Conservation (phyloP, 2,888 invertebrate species). For the Empis stercorea region DNA sequence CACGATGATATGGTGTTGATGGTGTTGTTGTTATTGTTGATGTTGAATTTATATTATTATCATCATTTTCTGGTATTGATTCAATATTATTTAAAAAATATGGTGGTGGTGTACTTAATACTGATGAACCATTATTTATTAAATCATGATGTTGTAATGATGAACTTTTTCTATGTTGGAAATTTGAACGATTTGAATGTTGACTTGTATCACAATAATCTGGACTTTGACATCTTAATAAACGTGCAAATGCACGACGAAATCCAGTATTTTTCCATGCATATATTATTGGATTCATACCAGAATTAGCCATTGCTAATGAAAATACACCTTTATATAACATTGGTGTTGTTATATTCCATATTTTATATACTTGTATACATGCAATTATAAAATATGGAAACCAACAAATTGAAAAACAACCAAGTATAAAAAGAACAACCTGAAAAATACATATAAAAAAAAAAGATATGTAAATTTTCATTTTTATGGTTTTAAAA, state of each 20-base stretch:
- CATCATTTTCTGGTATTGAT: neutral
- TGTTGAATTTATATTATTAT: neutral
- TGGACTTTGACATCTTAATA: conserved; percentile 52
- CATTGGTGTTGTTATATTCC: conserved; percentile 40
- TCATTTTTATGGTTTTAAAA: neutral
- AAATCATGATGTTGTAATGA: conserved; percentile 13
- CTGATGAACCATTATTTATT: conserved; percentile 6
- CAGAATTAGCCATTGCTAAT: conserved; percentile 66
- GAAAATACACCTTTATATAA: conserved; percentile 53
- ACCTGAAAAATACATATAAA: conserved; percentile 42
- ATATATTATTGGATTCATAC: conserved; percentile 70
- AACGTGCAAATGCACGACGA: conserved; percentile 54
- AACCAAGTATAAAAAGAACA: conserved; percentile 62
- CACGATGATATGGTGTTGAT: neutral
- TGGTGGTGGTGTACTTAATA: conserved; percentile 7
- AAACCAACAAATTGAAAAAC: conserved; percentile 70
- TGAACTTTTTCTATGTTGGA: conserved; percentile 14
- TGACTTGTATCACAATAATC: conserved; percentile 38
- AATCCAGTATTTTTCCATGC: conserved; percentile 76
- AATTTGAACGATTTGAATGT: conserved; percentile 12
- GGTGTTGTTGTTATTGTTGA: neutral
- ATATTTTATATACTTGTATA: conserved; percentile 43
- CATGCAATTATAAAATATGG: conserved; percentile 61
- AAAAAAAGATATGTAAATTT: neutral
- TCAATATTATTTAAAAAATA: neutral